Conservation (phyloP, 1,140 invertebrate genomes). For the Drosophila nebulosa region DNA sequence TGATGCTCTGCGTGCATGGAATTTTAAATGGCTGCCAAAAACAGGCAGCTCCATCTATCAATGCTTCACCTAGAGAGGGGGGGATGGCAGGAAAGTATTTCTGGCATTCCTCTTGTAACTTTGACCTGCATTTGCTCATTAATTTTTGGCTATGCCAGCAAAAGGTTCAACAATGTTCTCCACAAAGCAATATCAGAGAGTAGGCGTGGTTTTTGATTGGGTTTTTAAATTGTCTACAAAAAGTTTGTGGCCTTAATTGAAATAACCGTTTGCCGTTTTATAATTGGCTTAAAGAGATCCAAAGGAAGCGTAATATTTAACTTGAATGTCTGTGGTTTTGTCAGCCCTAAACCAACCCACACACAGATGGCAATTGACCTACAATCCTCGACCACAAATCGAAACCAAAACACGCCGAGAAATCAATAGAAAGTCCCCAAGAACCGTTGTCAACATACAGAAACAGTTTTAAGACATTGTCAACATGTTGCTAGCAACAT, state of each 20-base stretch:
- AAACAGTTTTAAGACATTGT: conserved; percentile 25
- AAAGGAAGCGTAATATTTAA: not conserved
- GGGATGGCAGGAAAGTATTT: not conserved
- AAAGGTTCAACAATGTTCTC: not conserved
- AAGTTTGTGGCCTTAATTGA: conserved; percentile 11
- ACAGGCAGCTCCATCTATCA: conserved; percentile 49
- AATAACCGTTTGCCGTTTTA: conserved; percentile 23
- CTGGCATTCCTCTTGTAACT: not conserved
- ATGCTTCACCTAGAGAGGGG: not conserved
- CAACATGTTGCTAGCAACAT: conserved; percentile 25
- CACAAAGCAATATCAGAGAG: not conserved
- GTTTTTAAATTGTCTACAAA: not conserved
- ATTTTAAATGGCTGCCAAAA: conserved; percentile 58
- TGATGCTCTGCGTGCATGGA: conserved; percentile 47
- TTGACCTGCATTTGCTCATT: conserved; percentile 50
- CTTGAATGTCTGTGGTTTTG: conserved; percentile 15
- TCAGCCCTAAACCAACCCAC: conserved; percentile 5
- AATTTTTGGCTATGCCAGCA: conserved; percentile 25
- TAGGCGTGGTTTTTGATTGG: not conserved
- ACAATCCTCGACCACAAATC: conserved; percentile 33
- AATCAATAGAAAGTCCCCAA: conserved; percentile 34
- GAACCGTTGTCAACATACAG: not conserved
- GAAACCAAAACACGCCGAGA: conserved; percentile 31
- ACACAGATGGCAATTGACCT: conserved; percentile 31
- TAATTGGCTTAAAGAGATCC: conserved; percentile 29